These are phyloP conservation scores for Drosophila pandora DNA, from an alignment of 1,140 invertebrate species.

Conservation along the genomic window DNA sequence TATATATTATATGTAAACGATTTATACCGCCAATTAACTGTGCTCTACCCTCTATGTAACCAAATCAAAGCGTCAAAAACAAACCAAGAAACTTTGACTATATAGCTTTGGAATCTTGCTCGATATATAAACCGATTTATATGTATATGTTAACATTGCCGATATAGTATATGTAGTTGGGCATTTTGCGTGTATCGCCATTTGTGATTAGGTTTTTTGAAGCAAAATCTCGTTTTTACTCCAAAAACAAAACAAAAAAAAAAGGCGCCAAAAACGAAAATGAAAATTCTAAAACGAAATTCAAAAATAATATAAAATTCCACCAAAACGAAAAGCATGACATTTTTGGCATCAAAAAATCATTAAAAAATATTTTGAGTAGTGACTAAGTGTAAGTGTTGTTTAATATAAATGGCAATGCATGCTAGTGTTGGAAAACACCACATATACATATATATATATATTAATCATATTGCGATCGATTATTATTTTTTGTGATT, in stretches of 20 bases:
- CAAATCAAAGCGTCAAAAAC: constrained; percentile 9
- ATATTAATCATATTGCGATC: constrained; percentile 22
- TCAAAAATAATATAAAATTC: constrained; percentile 29
- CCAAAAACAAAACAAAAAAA: constrained; percentile 4
- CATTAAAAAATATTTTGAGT: constrained; percentile 46
- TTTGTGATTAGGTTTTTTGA: constrained; percentile 72
- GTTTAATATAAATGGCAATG: constrained; percentile 53
- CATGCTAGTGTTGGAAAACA: constrained; percentile 37
- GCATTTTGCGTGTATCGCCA: constrained; percentile 58
- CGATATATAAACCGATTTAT: constrained; percentile 47
- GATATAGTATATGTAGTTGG: constrained; percentile 59
- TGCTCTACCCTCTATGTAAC: constrained; percentile 63
- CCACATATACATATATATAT: constrained; percentile 26
- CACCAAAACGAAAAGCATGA: constrained; percentile 9
- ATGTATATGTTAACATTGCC: constrained; percentile 56
- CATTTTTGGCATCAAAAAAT: constrained; percentile 27
- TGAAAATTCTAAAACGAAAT: constrained; percentile 23
- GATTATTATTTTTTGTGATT: constrained; percentile 64
- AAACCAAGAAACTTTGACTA: constrained; percentile 8
- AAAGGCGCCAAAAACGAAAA: constrained; percentile 33
- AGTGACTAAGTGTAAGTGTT: constrained; percentile 57
- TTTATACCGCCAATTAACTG: constrained; percentile 81
- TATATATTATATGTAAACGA: constrained; percentile 60
- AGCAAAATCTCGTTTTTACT: constrained; percentile 42
- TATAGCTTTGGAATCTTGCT: constrained; percentile 38